Percentiles rank a stretch among this genome's conserved stretches.
Conservation (phyloP, 2,797 vertebrate species). For the Taenioides sp. region DNA sequence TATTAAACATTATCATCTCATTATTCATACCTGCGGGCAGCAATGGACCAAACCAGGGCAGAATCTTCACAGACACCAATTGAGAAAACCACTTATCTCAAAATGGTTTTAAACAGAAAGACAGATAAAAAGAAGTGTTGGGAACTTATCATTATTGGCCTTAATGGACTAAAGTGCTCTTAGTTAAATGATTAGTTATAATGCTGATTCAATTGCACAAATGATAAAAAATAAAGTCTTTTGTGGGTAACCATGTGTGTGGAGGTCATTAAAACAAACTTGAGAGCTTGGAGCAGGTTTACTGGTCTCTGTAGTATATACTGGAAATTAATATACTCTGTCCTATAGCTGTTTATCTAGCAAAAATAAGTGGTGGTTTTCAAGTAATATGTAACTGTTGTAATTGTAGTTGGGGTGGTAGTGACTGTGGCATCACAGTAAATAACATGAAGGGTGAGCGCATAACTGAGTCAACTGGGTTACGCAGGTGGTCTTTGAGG, state of each 20-base stretch:
- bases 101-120: neutral
- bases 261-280: no score
- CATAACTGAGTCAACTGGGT: no score
- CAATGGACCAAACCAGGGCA: constrained; percentile 15
- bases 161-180: neutral
- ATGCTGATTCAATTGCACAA: neutral
- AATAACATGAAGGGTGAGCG: no score
- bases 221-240: neutral
- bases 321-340: no score
- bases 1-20: constrained; percentile 35
- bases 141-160: neutral
- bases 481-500: no score
- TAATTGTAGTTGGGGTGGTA: no score
- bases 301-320: no score
- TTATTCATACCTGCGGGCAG: constrained; percentile 42
- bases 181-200: neutral
- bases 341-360: no score
- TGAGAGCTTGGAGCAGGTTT: no score
- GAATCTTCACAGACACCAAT: constrained; percentile 8
- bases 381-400: no score
- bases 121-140: neutral
- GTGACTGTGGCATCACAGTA: no score
- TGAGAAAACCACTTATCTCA: neutral
- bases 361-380: no score
- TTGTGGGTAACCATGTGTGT: neutral